A percentile compares a stretch with the other conserved stretches of the same genome.
Conservation (phyloP, 1,140 invertebrate genomes). For the Pemphigus obesinymphae region DNA sequence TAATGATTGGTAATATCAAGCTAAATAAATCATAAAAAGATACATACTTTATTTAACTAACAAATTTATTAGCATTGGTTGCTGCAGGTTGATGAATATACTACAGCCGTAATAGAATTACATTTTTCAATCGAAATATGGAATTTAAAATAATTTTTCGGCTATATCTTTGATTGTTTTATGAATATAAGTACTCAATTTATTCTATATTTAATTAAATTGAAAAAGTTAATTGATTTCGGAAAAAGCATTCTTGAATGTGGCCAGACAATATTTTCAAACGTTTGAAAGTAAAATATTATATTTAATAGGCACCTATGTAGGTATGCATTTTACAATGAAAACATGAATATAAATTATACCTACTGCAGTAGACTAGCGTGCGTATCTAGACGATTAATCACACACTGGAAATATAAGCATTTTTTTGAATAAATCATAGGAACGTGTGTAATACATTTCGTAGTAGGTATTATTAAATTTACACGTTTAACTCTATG, state of each 20-base stretch:
- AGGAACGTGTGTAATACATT: neutral
- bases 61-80: too few relatives aligned
- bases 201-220: too few relatives aligned
- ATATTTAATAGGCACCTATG: too few relatives aligned
- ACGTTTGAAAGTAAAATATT: neutral
- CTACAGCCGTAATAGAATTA: too few relatives aligned
- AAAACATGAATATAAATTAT: conserved; percentile 9
- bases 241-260: neutral
- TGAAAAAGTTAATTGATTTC: neutral
- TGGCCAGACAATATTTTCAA: neutral
- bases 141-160: too few relatives aligned
- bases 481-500: neutral
- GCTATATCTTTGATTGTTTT: too few relatives aligned
- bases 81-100: too few relatives aligned
- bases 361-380: neutral
- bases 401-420: neutral
- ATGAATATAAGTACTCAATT: too few relatives aligned
- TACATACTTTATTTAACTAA: too few relatives aligned
- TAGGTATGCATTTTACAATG: neutral
- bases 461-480: neutral
- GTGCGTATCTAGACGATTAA: conserved; percentile 18
- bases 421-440: conserved; percentile 7
- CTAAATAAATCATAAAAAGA: too few relatives aligned
- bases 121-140: too few relatives aligned
- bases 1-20: too few relatives aligned